Base-by-base conservation (phyloP, 2,113 vertebrate genomes). In the Neolamprologus fasciatus region DNA sequence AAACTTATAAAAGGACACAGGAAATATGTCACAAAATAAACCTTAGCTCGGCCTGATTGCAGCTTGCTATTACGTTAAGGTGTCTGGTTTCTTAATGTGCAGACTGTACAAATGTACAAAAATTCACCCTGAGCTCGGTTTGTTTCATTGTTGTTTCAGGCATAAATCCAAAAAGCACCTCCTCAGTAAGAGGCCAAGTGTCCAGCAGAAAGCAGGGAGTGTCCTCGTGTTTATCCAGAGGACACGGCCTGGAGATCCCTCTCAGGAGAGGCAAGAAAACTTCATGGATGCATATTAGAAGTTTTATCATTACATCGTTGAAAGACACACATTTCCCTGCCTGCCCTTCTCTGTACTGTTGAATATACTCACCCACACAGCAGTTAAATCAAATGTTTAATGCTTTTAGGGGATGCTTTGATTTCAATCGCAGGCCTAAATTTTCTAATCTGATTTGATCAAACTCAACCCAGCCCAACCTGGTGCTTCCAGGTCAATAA, bases 111-210 rank as follows among this genome's bases (percentile, higher is more conserved):
- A 0, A 61, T 61, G 31, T 9, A 1, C 28, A 26, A 16, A 55
- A 68, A 2, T 58, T 82, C 7, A 73, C 5, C 26, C 10, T 57
- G 1, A 80, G 1, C 14, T 14, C 0, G 2, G 33, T 40, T 85
- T 80, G 68, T 3, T 87, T 73, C 21, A 14, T 17, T 26, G 17
- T 31, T 42, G 73, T 94, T 92, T 84, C 90, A 98, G 98, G 97
- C 55, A 94, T 98, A 71, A 97, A 98, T 53, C 97, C 97, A 1
- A 97, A 97, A 95, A 96, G 82, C 1, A 94, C 94, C 31, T 96
- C 95, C 50, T 93, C 96, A 82, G 89, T 89, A 47, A 82, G 89
- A 35, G 93, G 84, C 86, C 97, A 96, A 57, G 86, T 33, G 50
- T 89, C 66, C 51, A 84, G 91, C 16, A 82, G 93, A 0, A 93